Conservation (phyloP, 2,113 vertebrate species). For the Syrrhaptes paradoxus region DNA sequence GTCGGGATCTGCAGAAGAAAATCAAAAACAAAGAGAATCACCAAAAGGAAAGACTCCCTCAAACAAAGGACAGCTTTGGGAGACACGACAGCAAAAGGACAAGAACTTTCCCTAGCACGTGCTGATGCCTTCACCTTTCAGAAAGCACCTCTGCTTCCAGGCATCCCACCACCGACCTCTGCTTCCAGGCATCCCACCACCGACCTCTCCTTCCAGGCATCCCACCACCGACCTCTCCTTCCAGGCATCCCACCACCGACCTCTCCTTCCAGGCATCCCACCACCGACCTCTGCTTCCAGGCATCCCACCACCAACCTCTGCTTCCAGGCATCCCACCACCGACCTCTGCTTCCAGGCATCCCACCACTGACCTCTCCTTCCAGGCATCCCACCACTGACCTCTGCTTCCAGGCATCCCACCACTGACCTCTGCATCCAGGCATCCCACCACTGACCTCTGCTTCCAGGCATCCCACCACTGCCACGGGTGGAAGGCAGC, state of each 20-base stretch:
- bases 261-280: not conserved
- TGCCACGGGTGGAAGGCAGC: accelerated
- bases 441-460: not conserved
- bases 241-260: not conserved
- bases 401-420: not conserved
- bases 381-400: not conserved
- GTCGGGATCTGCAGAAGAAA: slow-evolving; percentile 79
- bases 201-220: too few relatives aligned
- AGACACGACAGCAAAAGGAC: accelerated
- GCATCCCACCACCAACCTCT: too few relatives aligned
- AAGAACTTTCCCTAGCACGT: not conserved
- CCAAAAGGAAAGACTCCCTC: not conserved
- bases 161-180: not conserved
- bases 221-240: too few relatives aligned
- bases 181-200: too few relatives aligned
- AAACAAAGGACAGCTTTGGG: accelerated
- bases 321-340: too few relatives aligned
- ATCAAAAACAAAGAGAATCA: not conserved
- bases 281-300: too few relatives aligned
- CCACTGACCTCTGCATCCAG: not conserved
- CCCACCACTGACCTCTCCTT: not conserved
- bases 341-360: not conserved
- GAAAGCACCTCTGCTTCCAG: not conserved
- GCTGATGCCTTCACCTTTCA: not conserved
- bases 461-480: not conserved